Evolutionary conservation across 2,797 vertebrate genomes (phyloP), one percentile per base, ranked within the genome.

Genomic region (Cirrhinus mrigala): DNA sequence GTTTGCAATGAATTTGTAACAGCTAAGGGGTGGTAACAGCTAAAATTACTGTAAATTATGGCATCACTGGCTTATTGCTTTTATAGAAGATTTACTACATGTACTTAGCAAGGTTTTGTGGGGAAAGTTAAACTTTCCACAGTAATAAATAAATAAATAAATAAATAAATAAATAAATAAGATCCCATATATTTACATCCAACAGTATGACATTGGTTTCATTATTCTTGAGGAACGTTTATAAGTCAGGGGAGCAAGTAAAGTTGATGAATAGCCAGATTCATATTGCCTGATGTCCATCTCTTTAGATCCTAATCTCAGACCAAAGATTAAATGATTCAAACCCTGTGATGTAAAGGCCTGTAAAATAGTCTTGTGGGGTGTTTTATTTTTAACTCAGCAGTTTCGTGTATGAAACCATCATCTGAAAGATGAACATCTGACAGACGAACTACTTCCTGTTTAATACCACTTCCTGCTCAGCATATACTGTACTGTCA

Each of bases 401-500:
- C 82, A 83, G 77, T 85, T 54, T 87, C 46, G 58, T 40, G 46
- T 69, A 73, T 33, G 6, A 86, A 40, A 89, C 15, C 52, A 76
- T 50, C 60, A 73, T 62, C 14, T 82, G 27, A 33, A 33, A 48
- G 40, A n/a, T n/a, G n/a, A n/a, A n/a, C 60, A 73, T 62, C 14
- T 82, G 27, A 33, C 40, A 50, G 64, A 68, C 56, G 24, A 62
- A 58, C 29, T 71, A 7, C 87, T 94, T 95, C 92, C 94, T 92
- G 89, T 85, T 87, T 54, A 27, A 86, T 79, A 91, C 93, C 93
- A 94, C 94, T 93, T 95, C 94, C 93, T 88, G 68, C 75, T 76
- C 16, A 48, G 18, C 62, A 69, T 56, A 48, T 58, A 56, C 16
- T 50, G 48, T 62, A 56, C 16, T 46, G 24, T 83, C 14, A 56